A percentile compares a stretch with the other conserved stretches of the same genome.
Evolutionary conservation across 2,113 vertebrate genomes (phyloP).

Genomic region (Dolichotis patagonum): DNA sequence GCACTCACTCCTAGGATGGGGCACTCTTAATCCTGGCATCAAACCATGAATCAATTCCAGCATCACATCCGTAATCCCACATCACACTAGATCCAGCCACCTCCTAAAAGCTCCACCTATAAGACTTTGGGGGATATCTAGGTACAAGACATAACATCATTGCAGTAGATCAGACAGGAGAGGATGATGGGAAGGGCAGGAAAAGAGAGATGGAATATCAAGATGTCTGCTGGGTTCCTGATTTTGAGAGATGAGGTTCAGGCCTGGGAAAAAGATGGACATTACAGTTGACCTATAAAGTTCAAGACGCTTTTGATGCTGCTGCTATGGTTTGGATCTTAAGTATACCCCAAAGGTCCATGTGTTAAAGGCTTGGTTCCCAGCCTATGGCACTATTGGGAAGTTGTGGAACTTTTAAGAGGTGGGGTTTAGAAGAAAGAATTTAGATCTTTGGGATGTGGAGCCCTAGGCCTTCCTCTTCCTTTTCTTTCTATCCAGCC

Average conservation of each 20-base stretch:
- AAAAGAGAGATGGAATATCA: fast-evolving
- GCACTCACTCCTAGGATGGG: background rate
- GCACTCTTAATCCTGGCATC: background rate
- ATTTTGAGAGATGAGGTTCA: background rate
- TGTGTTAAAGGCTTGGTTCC: background rate
- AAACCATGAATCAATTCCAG: background rate
- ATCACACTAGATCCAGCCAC: background rate
- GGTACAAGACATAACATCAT: background rate
- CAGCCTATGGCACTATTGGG: background rate
- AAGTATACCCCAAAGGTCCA: background rate
- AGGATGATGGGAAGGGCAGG: background rate
- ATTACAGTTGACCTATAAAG: background rate
- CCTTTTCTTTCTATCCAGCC: background rate
- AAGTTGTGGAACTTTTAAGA: background rate
- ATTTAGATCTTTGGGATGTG: background rate
- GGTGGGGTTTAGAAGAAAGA: background rate
- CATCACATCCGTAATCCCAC: background rate
- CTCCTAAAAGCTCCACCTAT: background rate
- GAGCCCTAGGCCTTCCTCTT: background rate
- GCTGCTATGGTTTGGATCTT: background rate
- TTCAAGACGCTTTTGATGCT: background rate
- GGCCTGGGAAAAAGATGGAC: background rate
- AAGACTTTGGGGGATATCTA: background rate
- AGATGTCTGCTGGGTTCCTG: background rate
- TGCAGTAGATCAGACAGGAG: background rate